A percentile compares a stretch with the other conserved stretches of the same genome.
These are phyloP conservation scores for Chalcosyrphus nemorum DNA, from an alignment of 2,888 invertebrate species.

Conservation along the genomic window DNA sequence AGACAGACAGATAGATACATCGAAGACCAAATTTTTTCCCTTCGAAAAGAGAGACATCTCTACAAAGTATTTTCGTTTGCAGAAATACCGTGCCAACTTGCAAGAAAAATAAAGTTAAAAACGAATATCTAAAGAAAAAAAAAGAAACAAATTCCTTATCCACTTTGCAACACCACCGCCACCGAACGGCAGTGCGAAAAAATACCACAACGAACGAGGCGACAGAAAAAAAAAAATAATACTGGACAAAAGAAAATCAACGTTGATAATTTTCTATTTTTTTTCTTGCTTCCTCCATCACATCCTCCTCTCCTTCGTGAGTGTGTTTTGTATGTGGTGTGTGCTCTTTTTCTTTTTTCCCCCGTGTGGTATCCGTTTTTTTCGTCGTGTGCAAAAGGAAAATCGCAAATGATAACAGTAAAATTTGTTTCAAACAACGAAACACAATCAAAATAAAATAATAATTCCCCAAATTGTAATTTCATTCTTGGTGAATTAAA, in stretches of 20 bases:
- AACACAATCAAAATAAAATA: constrained; percentile 60
- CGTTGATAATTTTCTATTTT: constrained; percentile 55
- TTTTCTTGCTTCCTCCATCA: constrained; percentile 8
- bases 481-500: neutral
- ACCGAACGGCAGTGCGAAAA: constrained; percentile 29
- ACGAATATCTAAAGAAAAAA: too few relatives aligned
- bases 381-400: constrained; percentile 59
- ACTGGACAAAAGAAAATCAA: constrained; percentile 58
- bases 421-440: constrained; percentile 65
- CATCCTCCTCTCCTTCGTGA: constrained; percentile 20
- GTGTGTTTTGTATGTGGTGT: constrained; percentile 52
- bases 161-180: constrained; percentile 30
- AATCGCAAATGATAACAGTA: constrained; percentile 71
- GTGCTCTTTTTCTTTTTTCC: constrained; percentile 60
- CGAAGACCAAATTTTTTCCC: constrained; percentile 16
- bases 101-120: constrained; percentile 2
- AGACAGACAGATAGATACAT: constrained; percentile 62
- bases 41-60: neutral
- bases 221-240: constrained; percentile 40
- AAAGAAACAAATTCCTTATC: constrained; percentile 17
- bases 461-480: constrained; percentile 67
- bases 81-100: constrained; percentile 14
- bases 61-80: neutral
- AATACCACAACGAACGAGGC: constrained; percentile 23
- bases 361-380: constrained; percentile 31